A percentile compares a stretch with the other conserved stretches of the same genome.
Evolutionary conservation across 53 echinoderm and acorn worm species (phyloP).

Genomic region (Hippasteria phrygiana): DNA sequence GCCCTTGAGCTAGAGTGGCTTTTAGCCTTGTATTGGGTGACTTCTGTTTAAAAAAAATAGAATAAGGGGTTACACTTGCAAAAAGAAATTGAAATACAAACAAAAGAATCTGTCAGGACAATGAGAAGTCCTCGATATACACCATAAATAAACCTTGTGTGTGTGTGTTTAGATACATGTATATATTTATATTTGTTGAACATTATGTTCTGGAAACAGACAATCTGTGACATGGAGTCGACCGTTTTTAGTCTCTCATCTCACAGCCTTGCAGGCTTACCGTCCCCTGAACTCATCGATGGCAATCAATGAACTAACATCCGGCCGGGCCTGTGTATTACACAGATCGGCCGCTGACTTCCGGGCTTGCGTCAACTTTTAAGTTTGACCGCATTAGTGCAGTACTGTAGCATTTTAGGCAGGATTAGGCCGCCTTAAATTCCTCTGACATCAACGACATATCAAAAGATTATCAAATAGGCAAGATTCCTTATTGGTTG

Average conservation of each 20-base stretch:
- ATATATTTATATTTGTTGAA: slow-evolving; percentile 14
- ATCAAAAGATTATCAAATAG: too few relatives aligned
- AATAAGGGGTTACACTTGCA: too few relatives aligned
- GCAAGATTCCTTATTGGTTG: too few relatives aligned
- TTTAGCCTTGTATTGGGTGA: too few relatives aligned
- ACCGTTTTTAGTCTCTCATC: not conserved
- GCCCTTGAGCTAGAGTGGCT: too few relatives aligned
- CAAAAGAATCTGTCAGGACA: too few relatives aligned
- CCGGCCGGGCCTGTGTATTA: slow-evolving; percentile 30
- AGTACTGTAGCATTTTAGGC: too few relatives aligned
- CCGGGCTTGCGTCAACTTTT: not conserved
- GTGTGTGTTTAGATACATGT: not conserved
- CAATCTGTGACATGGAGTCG: slow-evolving; percentile 47
- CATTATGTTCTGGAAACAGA: slow-evolving; percentile 50
- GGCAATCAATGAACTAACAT: slow-evolving; percentile 6
- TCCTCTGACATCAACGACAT: too few relatives aligned
- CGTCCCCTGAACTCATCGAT: slow-evolving; percentile 55
- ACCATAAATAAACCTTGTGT: not conserved
- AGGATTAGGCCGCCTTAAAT: too few relatives aligned
- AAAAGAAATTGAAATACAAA: too few relatives aligned
- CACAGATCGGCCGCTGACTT: slow-evolving; percentile 38
- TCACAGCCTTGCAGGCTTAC: slow-evolving; percentile 65
- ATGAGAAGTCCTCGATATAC: too few relatives aligned
- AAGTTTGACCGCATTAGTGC: not conserved
- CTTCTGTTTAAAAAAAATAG: too few relatives aligned